Evolutionary conservation across 1,140 invertebrate genomes (phyloP), one percentile per base, ranked within the genome.

Genomic region (Phocides pigmalion): DNA sequence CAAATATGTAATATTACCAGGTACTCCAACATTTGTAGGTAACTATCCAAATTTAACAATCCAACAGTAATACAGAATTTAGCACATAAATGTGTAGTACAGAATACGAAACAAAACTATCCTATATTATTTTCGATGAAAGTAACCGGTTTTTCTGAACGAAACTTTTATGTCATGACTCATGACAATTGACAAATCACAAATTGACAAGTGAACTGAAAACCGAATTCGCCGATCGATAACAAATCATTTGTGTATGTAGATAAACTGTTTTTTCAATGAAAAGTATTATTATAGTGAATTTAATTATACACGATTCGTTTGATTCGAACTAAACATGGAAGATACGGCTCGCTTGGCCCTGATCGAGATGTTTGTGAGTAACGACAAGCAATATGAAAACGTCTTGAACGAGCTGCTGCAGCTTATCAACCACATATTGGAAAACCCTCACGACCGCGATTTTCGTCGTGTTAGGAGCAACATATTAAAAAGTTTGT

Each of bases 301-400:
- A 32, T n/a, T 32, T n/a, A 8, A 1, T 32, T 32, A 3, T 11
- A 11, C 0, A 1, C 28, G 28, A 1, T 11, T 32, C 9, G n/a
- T 11, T n/a, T 1, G n/a, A 32, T 5, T 11, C 28, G 28, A 11
- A 32, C 9, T 46, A 64, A 84, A 64, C 72, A 90, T 90, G 87
- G 87, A 90, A 59, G 86, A 89, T 49, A 84, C 81, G 71, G 85
- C 85, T 2, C 76, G 85, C 19, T 67, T 90, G 51, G 87, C 87
- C 58, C 49, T 84, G 11, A 70, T 90, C 4, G 87, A 73, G 73
- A 75, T 58, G 32, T 84, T 6, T 62, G 70, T 41, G 11, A 72
- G 28, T 11, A 32, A 82, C 32, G 66, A 84, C 44, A 81, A 77
- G 44, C 16, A 5, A 12, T 90, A 78, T 66, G 72, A 68, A 56